A percentile compares a stretch with the other conserved stretches of the same genome.
These are phyloP conservation scores for Crypturellus undulatus DNA, from an alignment of 2,113 vertebrate species.

Conservation along the genomic window DNA sequence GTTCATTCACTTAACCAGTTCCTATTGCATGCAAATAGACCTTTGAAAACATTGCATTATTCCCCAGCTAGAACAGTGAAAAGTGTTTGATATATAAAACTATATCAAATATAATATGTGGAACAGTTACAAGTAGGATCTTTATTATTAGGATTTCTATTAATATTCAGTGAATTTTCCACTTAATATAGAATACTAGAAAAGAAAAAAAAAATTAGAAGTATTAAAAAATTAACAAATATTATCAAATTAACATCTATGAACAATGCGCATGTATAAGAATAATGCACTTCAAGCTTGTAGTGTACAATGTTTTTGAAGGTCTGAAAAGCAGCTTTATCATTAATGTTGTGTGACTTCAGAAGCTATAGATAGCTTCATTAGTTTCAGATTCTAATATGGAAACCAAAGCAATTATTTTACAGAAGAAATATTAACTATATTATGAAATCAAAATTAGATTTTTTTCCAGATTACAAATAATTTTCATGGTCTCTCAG, in stretches of 20 bases:
- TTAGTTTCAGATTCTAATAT: not conserved
- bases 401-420: not conserved
- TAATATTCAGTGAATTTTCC: not conserved
- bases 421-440: not conserved
- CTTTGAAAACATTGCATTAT: not conserved
- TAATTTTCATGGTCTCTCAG: not conserved
- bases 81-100: not conserved
- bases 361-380: not conserved
- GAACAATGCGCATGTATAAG: not conserved
- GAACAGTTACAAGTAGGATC: not conserved
- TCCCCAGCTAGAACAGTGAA: not conserved
- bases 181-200: not conserved
- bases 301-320: not conserved
- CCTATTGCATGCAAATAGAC: slow-evolving; percentile 53
- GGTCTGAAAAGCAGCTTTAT: not conserved
- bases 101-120: not conserved
- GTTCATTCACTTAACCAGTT: slow-evolving; percentile 44
- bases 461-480: not conserved
- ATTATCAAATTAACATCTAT: not conserved
- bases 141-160: not conserved
- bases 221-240: not conserved
- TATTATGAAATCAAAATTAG: not conserved
- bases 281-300: not conserved
- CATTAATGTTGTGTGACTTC: not conserved
- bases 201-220: not conserved